phyloP scores from a whole-genome alignment of 2,888 invertebrate species.

The Scaptomyza tumidula region DNA sequence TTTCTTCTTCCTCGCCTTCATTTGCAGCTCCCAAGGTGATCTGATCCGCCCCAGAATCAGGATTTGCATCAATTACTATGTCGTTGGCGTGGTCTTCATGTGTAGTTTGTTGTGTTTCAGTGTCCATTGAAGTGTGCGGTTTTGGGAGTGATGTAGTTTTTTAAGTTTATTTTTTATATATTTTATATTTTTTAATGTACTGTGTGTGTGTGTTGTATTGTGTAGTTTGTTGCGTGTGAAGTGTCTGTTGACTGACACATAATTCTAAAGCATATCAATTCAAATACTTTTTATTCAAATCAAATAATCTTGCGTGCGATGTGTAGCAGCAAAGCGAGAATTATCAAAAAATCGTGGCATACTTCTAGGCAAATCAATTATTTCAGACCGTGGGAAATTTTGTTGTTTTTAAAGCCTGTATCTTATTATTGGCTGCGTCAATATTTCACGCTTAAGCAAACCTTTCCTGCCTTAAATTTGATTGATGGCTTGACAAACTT shows the following conservation, averaged over 20 bases:
- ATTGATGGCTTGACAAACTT: conserved; percentile 57
- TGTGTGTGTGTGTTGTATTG: conserved; percentile 9
- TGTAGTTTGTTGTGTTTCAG: background rate
- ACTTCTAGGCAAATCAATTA: background rate
- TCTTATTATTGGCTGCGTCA: background rate
- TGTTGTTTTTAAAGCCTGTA: too few relatives aligned
- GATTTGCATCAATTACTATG: background rate
- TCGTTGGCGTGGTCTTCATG: background rate
- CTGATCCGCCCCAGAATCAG: background rate
- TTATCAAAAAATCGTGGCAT: background rate
- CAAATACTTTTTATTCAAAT: background rate
- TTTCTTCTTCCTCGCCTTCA: background rate
- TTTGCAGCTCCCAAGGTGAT: background rate
- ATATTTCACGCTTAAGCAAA: conserved; percentile 18
- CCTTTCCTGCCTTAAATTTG: conserved; percentile 37
- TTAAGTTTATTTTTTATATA: background rate
- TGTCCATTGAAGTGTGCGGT: conserved; percentile 3
- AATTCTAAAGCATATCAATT: background rate
- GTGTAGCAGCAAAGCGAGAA: background rate
- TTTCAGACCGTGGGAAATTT: background rate
- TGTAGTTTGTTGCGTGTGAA: conserved; percentile 1
- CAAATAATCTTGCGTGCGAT: background rate
- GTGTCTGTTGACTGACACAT: conserved; percentile 12
- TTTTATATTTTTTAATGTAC: background rate
- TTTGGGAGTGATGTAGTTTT: background rate